Base-by-base conservation (phyloP, 2,888 invertebrate genomes). In the Hemaris fuciformis region DNA sequence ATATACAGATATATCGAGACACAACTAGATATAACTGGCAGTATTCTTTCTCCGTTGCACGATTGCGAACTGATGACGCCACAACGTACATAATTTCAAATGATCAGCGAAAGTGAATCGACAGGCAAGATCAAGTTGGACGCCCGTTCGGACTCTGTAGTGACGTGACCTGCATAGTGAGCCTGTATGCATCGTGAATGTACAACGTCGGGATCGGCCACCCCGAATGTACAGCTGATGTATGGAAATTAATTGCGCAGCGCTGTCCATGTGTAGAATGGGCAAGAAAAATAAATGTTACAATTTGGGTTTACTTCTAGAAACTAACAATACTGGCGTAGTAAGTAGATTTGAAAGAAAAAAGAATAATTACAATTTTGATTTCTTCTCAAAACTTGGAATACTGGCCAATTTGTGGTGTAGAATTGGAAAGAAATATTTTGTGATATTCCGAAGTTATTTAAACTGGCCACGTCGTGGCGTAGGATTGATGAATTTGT, bases 131-230 rank as follows among this genome's bases (percentile, higher is more conserved):
- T 60, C 45, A 63, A 64, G 65, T 69, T 63, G 62, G 63, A 59
- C 66, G 66, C 65, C 65, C 65, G 64, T 64, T 64, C 64, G 60
- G 43, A 31, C n/a, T n/a, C n/a, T n/a, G n/a, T n/a, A n/a, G 31
- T 48, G 48, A 48, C 60, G 53, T 60, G 60, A 53, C 53, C 13
- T 8, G 58, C 58, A 43, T 59, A 18, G 27, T 43, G 41, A 58
- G 18, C 48, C 13, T 23, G n/a, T 58, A 42, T 27, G 58, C 58
- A 43, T 7, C 43, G 15, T 59, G 58, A 59, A 59, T 59, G 25
- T 59, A 42, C 41, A 59, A 42, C 23, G 7, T 59, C 4, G 15
- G 41, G 25, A 13, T 13, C 25, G 58, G 27, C 58, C 43, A 59
- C 58, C 58, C 42, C 27, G 43, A 43, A 58, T 27, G 25, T n/a